A percentile compares a stretch with the other conserved stretches of the same genome.
phyloP scores from a whole-genome alignment of 2,797 vertebrate genomes.

The Zalophus californianus region DNA sequence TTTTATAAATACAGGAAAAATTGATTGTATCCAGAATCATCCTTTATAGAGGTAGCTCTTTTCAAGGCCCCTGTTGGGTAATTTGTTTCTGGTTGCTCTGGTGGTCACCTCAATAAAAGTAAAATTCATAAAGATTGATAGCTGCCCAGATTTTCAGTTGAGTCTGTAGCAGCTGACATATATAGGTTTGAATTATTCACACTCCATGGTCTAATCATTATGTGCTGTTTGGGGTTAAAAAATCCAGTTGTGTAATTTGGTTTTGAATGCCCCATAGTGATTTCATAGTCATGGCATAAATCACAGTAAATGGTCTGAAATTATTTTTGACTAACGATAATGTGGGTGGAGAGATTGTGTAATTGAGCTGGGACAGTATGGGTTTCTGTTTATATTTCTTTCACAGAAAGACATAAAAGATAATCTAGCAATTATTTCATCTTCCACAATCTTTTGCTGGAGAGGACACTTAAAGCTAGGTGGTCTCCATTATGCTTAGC shows the following conservation, averaged over 20 bases:
- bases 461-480: not conserved
- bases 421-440: not conserved
- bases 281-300: conserved; percentile 24
- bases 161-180: not conserved
- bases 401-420: not conserved
- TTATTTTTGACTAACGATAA: conserved; percentile 33
- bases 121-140: conserved; percentile 28
- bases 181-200: not conserved
- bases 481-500: not conserved
- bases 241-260: not conserved
- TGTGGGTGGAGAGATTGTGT: conserved; percentile 6
- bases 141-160: not conserved
- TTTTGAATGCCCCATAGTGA: not conserved
- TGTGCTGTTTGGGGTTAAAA: not conserved
- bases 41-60: not conserved
- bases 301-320: not conserved
- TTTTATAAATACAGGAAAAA: conserved; percentile 24
- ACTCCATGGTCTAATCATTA: not conserved
- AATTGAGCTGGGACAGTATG: not conserved
- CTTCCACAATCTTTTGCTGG: not conserved
- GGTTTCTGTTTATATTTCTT: conserved; percentile 7
- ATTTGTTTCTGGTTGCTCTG: not conserved
- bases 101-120: not conserved
- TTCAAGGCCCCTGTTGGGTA: not conserved
- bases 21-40: not conserved